Evolutionary conservation across 2,797 vertebrate species (phyloP), one percentile per base, ranked within the genome.

Genomic region (Hephaestus fuliginosus): DNA sequence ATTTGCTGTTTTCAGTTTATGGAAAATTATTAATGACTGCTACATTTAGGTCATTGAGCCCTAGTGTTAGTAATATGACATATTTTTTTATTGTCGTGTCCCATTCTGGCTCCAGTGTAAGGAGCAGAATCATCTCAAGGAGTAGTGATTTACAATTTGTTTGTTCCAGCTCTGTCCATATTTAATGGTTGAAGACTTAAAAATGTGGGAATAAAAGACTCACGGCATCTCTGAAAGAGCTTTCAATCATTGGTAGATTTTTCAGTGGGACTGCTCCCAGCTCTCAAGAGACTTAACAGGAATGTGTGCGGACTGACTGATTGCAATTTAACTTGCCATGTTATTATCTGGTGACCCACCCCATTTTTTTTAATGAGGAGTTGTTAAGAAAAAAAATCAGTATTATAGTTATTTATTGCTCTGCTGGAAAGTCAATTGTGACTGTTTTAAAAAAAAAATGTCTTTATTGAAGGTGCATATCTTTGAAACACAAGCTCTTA

Each of bases 401-500:
- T 12, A 8, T 49, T 52, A 9, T 8, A 10, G 41, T 44, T 71
- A 65, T 76, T 80, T 70, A 74, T 74, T 69, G 67, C 56, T 76
- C 6, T 56, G n/a, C 76, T 81, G 60, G 78, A 81, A 90, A 85
- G 33, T 52, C 18, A 48, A 1, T 65, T 74, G 56, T 39, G 65
- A 63, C 80, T 30, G 11, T 66, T 80, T 25, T 25, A 25, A 25
- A 25, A 25, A 25, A 52, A 80, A 85, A 67, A 22, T 39, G 20
- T 30, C 46, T 82, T 76, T 62, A 80, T 70, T 65, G 57, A 85
- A 70, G 61, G 48, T 64, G 49, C 64, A 14, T 72, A 77, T 86
- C 74, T 82, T 77, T 82, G 82, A 88, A 86, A 83, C 69, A 3
- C 3, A 9, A 86, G 56, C 68, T 67, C 13, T 46, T 80, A 14